A percentile compares a stretch with the other conserved stretches of the same genome.
These are phyloP conservation scores for Eulemur rubriventer DNA, from an alignment of 2,797 vertebrate genomes.

Conservation along the genomic window DNA sequence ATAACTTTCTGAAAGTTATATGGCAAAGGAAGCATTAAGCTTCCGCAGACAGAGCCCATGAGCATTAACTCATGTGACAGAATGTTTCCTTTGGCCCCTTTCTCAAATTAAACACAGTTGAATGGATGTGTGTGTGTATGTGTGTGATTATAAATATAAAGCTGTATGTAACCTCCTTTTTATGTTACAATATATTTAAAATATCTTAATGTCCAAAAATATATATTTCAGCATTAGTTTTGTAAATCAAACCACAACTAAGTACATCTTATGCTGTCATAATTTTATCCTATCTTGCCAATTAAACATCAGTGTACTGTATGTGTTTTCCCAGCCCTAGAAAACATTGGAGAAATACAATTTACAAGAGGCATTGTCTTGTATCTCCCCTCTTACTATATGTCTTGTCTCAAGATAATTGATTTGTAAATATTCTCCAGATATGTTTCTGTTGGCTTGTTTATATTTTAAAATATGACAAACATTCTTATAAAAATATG, in stretches of 20 bases:
- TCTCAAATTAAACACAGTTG: background rate
- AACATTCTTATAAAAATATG: background rate
- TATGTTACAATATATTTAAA: background rate
- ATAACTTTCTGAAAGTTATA: background rate
- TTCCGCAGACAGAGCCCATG: background rate
- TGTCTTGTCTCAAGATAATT: background rate
- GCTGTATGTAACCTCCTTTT: background rate
- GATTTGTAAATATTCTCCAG: slow-evolving; percentile 10
- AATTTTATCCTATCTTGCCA: slow-evolving; percentile 18
- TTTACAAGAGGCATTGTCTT: background rate
- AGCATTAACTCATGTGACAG: background rate
- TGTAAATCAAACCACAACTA: background rate
- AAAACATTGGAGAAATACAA: background rate
- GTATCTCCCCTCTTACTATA: background rate
- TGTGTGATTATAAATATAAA: background rate
- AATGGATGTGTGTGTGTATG: background rate
- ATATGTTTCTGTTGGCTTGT: background rate
- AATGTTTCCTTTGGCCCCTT: background rate
- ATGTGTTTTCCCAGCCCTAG: background rate
- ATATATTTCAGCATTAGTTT: slow-evolving; percentile 2
- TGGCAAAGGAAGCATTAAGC: background rate
- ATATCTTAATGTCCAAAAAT: background rate
- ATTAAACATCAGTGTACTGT: background rate
- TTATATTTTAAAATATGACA: slow-evolving; percentile 32
- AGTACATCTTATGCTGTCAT: background rate